Percentiles rank a stretch among this genome's conserved stretches.
These are phyloP conservation scores for Hydrocynus forskahlii DNA, from an alignment of 2,797 vertebrate species.

Conservation along the genomic window DNA sequence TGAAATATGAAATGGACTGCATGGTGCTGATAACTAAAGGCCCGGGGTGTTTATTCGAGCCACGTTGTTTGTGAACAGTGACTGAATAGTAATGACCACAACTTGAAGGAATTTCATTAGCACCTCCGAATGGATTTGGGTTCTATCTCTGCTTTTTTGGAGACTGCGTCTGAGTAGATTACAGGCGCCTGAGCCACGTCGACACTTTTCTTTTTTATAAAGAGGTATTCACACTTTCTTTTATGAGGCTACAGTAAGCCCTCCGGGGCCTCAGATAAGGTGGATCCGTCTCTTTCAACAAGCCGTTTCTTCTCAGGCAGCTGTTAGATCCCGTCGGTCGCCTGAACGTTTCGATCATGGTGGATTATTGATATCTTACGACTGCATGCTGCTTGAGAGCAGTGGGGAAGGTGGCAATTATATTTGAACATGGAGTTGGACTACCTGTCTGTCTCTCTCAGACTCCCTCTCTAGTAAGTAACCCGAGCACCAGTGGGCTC, in stretches of 20 bases:
- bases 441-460: no score
- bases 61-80: neutral
- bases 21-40: neutral
- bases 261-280: neutral
- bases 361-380: no score
- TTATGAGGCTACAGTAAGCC: neutral
- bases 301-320: neutral
- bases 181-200: neutral
- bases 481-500: neutral
- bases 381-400: no score
- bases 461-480: neutral
- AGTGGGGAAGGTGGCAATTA: no score
- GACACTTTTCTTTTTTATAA: neutral
- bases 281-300: neutral
- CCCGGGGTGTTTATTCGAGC: no score
- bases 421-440: no score
- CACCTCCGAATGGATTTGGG: neutral
- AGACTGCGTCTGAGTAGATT: neutral
- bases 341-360: neutral
- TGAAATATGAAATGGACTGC: no score
- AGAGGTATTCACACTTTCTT: neutral
- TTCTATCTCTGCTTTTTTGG: neutral
- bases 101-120: neutral
- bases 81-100: neutral
- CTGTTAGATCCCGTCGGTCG: neutral